Conservation (phyloP, 2,888 invertebrate species). For the Folsomia manolachei region DNA sequence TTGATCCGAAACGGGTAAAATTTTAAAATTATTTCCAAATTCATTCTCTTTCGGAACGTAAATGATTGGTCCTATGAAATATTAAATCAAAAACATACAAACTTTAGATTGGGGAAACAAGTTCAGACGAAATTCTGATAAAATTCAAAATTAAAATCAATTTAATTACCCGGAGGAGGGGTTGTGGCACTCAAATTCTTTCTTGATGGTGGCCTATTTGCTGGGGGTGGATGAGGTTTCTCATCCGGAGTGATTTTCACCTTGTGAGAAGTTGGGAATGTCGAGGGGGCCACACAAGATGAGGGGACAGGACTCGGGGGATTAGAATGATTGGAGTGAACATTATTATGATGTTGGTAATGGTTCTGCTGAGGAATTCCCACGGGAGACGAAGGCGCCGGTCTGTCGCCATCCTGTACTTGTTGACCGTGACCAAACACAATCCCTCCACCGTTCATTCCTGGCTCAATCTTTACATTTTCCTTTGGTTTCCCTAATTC, state of each 20-base stretch:
- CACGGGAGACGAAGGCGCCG: slow-evolving; percentile 4
- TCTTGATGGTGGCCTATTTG: slow-evolving; percentile 21
- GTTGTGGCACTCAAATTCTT: slow-evolving; percentile 24
- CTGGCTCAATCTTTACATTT: not conserved
- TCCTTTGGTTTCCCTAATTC: not conserved
- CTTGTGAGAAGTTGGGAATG: slow-evolving; percentile 26
- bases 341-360: not conserved
- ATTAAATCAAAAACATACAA: no score
- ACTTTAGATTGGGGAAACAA: no score
- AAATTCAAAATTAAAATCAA: no score
- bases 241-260: slow-evolving; percentile 23
- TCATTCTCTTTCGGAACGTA: slow-evolving; percentile 52
- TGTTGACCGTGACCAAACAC: not conserved
- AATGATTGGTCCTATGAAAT: slow-evolving; percentile 38
- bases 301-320: not conserved
- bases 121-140: no score
- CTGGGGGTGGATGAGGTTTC: slow-evolving; percentile 26
- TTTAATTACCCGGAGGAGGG: slow-evolving; percentile 29
- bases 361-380: not conserved
- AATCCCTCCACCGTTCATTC: slow-evolving; percentile 13
- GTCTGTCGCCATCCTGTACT: not conserved
- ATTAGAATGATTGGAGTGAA: not conserved
- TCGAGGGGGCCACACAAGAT: not conserved
- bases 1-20: slow-evolving; percentile 72
- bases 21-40: slow-evolving; percentile 68